These are phyloP conservation scores for Ochropacha duplaris DNA, from an alignment of 2,888 invertebrate genomes.

Conservation along the genomic window DNA sequence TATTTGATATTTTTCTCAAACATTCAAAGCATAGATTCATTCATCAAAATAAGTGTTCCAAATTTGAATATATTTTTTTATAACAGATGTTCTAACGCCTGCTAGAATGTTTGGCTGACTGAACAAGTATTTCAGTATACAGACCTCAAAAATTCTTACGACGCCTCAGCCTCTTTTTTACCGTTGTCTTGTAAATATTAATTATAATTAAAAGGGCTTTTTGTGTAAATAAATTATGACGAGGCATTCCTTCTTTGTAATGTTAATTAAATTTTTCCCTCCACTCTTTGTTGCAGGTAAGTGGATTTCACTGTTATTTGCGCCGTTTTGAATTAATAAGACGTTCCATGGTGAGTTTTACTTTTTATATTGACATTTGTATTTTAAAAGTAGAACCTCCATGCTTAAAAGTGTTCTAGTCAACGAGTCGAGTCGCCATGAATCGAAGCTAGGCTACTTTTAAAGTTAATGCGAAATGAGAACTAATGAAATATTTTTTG, in stretches of 20 bases:
- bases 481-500: too few relatives aligned
- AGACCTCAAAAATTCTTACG: conserved; percentile 10
- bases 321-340: conserved; percentile 22
- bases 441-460: too few relatives aligned
- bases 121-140: background rate
- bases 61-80: background rate
- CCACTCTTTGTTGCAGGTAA: conserved; percentile 70
- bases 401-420: background rate
- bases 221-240: conserved; percentile 76
- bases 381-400: conserved; percentile 6
- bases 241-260: conserved; percentile 61
- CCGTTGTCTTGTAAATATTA: conserved; percentile 74
- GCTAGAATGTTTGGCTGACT: background rate
- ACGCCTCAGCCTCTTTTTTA: conserved; percentile 24
- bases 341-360: conserved; percentile 23
- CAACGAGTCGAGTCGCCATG: too few relatives aligned
- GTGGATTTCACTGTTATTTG: conserved; percentile 70
- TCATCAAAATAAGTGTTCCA: too few relatives aligned
- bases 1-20: background rate
- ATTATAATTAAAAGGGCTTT: conserved; percentile 77
- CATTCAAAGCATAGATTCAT: background rate
- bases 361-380: conserved; percentile 9
- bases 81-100: background rate
- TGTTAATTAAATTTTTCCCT: conserved; percentile 74
- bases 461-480: too few relatives aligned